These are phyloP conservation scores for Nemotelus nigrinus DNA, from an alignment of 2,888 invertebrate genomes.

Conservation along the genomic window DNA sequence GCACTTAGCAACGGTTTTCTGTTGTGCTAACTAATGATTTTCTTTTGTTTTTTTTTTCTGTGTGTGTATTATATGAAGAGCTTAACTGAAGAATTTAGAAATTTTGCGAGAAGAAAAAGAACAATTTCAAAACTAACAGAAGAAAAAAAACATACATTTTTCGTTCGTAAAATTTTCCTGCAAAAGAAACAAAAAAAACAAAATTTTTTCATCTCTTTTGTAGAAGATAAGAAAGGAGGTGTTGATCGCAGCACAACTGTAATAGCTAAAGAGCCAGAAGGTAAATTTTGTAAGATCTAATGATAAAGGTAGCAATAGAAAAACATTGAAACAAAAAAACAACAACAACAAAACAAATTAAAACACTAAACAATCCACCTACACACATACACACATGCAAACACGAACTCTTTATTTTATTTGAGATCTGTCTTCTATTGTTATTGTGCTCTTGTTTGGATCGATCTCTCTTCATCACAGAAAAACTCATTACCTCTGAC, in stretches of 20 bases:
- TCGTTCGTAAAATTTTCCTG: slow-evolving; percentile 12
- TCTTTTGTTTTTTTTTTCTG: no score
- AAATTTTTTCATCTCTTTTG: slow-evolving; percentile 51
- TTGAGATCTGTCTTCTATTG: no score
- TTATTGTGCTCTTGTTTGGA: no score
- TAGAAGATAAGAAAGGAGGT: slow-evolving; percentile 91
- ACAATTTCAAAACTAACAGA: not conserved
- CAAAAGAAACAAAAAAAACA: slow-evolving; percentile 4
- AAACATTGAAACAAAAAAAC: slow-evolving; percentile 29
- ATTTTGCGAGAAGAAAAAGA: no score
- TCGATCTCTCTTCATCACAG: no score
- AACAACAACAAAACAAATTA: slow-evolving; percentile 26
- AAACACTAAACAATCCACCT: not conserved
- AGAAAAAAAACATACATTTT: slow-evolving; percentile 6
- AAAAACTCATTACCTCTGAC: no score
- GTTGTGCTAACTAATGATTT: no score
- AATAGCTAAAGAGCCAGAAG: slow-evolving; percentile 91
- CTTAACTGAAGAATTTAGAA: no score
- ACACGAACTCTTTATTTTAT: no score
- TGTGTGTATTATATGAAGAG: no score
- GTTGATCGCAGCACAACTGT: slow-evolving; percentile 94
- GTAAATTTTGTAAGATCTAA: slow-evolving; percentile 60
- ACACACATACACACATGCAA: no score
- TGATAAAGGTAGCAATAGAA: slow-evolving; percentile 8
- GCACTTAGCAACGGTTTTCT: no score